A percentile compares a stretch with the other conserved stretches of the same genome.
Evolutionary conservation across 2,113 vertebrate genomes (phyloP).

Genomic region (Gasterosteus nipponicus): DNA sequence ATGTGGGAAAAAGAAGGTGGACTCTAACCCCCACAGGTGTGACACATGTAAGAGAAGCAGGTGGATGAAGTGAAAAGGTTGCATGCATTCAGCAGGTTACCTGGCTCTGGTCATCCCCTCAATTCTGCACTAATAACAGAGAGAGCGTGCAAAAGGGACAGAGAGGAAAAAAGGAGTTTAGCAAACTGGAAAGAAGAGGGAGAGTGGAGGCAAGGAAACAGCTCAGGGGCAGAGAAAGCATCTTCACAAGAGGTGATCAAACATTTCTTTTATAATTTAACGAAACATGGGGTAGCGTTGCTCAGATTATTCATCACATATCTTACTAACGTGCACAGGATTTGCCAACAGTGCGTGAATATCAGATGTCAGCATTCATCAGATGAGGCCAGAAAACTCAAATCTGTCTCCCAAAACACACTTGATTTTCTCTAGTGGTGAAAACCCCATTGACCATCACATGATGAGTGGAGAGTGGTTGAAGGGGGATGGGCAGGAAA

Average conservation of each 20-base stretch:
- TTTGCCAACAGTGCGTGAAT: constrained; percentile 14
- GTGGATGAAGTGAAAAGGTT: constrained; percentile 26
- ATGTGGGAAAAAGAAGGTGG: constrained; percentile 1
- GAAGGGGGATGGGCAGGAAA: background rate
- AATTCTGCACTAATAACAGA: constrained; percentile 96
- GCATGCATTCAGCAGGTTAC: constrained; percentile 83
- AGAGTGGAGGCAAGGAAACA: constrained; percentile 32
- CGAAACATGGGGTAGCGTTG: background rate
- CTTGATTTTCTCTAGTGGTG: background rate
- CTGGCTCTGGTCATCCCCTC: constrained; percentile 90
- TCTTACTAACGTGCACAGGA: background rate
- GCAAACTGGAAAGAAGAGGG: constrained; percentile 77
- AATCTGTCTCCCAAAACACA: background rate
- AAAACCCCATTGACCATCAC: constrained; percentile 13
- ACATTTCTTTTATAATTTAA: constrained; percentile 9
- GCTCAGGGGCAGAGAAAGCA: constrained; percentile 33
- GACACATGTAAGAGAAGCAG: constrained; percentile 20
- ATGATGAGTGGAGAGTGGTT: background rate
- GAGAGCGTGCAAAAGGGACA: constrained; percentile 81
- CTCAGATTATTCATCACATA: background rate
- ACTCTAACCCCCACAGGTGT: background rate
- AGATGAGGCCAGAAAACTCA: background rate
- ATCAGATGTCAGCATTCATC: constrained; percentile 8
- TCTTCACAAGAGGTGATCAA: constrained; percentile 7
- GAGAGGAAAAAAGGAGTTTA: constrained; percentile 80